These are phyloP conservation scores for Hipparchia sbordonii DNA, from an alignment of 2,888 invertebrate species.

Conservation along the genomic window DNA sequence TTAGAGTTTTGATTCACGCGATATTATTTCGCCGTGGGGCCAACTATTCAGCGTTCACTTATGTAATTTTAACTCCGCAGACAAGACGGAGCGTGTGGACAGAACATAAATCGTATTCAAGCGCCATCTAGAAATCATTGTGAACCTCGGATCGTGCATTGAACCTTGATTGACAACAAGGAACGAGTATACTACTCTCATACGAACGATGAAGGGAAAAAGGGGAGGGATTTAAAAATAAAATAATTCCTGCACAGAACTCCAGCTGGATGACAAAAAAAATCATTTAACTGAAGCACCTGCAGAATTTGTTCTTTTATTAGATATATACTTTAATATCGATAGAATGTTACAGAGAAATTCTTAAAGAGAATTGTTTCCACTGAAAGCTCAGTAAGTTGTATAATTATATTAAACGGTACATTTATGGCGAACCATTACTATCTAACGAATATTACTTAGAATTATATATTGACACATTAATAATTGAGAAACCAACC, in stretches of 20 bases:
- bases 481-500: constrained; percentile 73
- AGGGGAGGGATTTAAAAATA: neutral
- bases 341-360: constrained; percentile 76
- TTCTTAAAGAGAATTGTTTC: constrained; percentile 65
- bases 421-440: constrained; percentile 68
- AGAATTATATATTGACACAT: constrained; percentile 70
- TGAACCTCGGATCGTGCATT: no score
- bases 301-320: constrained; percentile 31
- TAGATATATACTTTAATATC: constrained; percentile 74
- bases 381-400: constrained; percentile 69
- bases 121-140: no score
- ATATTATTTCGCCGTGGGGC: no score
- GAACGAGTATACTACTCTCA: no score
- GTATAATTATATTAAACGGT: constrained; percentile 51
- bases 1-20: no score
- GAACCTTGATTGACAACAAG: no score
- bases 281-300: constrained; percentile 22
- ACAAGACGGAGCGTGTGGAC: no score
- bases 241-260: constrained; percentile 31
- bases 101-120: no score
- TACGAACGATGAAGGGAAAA: neutral
- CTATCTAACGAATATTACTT: constrained; percentile 65
- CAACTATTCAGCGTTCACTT: no score
- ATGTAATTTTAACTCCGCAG: no score
- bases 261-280: constrained; percentile 19